Base-by-base conservation (phyloP, 1,140 invertebrate species). In the Nasonia longicornis region DNA sequence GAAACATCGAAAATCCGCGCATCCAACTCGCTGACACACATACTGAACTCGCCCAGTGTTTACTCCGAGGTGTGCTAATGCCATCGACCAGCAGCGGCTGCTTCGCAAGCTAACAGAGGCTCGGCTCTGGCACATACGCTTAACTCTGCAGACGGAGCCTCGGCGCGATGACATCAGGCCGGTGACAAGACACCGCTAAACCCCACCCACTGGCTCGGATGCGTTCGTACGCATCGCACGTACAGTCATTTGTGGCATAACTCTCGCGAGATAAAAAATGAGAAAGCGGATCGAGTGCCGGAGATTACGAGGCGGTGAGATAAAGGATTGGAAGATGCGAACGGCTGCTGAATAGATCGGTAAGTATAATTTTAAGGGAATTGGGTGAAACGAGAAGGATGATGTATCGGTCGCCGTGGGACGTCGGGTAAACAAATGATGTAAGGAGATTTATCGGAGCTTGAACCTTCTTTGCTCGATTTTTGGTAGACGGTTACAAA, bases 221-320 rank as follows among this genome's bases (percentile, higher is more conserved):
- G 38, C 64, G 45, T 77, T 77, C 14, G 38, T 77, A 77, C 75
- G 75, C 75, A 77, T 77, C 75, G 42, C 75, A 69, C 64, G 75
- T 48, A 35, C 3, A 67, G 31, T 77, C 75, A 77, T 77, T 77
- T 69, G 75, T 35, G 63, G 64, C 75, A 67, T 58, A 58, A 58
- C 52, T 58, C 52, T 58, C 52, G 58, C 64, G 75, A 77, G 75
- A 77, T 77, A 77, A 77, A 52, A 69, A 77, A 69, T 69, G 75
- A 77, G 75, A 77, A 77, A 77, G 75, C 45, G n/a, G 64, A 29
- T 69, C 64, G 64, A 52, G 16, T 69, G 66, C 45, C 66, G 20
- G 66, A 42, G 1, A 52, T 52, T 52, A 14, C 16, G 52, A 7
- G 58, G 45, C 35, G 75, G 20, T 58, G 52, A n/a, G 14, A 58